Evolutionary conservation across 2,113 vertebrate genomes (phyloP), one percentile per base, ranked within the genome.

Genomic region (Gasterosteus aculeatus): DNA sequence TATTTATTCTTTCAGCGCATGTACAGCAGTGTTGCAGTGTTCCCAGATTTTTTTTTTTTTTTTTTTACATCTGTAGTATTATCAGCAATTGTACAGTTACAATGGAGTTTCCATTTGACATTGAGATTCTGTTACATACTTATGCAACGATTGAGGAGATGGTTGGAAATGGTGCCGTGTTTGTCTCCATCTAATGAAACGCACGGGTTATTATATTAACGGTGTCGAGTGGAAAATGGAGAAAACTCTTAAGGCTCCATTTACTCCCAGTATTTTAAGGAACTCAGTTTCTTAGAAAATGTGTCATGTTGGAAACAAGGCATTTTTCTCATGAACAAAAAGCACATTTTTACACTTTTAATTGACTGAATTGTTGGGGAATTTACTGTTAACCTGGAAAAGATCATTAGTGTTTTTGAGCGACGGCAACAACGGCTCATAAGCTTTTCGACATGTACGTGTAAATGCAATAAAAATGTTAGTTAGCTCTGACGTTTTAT

Each of bases 1-100:
- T 90, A 89, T 90, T 93, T 91, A 91, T 90, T 90, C 53, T 80
- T 87, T 78, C 85, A 65, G 67, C 18, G 71, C 80, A 70, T 87
- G 73, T 81, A 85, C 78, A 84, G 73, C 85, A 69, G 59, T 71
- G 33, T 83, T 88, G 73, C 85, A 69, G 59, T 71, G 33, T 83
- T 88, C 65, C 77, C 77, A 49, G 38, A 35, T 75, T 69, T 56
- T 77, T 42, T 68, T 69, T 64, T 72, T 64, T 72, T 62, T 65
- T 81, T 63, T 64, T 68, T 39, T 3, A 49, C 64, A 49, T 54
- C 16, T 70, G 11, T 85, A 85, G 33, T 82, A 82, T 88, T 82
- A 84, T 83, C 74, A 68, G 49, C 60, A 71, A 72, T 81, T 73
- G 78, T 38, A 78, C 78, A 83, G 79, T 89, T 90, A 84, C 67